Evolutionary conservation across 2,113 vertebrate species (phyloP).

Genomic region (Pedetes capensis): DNA sequence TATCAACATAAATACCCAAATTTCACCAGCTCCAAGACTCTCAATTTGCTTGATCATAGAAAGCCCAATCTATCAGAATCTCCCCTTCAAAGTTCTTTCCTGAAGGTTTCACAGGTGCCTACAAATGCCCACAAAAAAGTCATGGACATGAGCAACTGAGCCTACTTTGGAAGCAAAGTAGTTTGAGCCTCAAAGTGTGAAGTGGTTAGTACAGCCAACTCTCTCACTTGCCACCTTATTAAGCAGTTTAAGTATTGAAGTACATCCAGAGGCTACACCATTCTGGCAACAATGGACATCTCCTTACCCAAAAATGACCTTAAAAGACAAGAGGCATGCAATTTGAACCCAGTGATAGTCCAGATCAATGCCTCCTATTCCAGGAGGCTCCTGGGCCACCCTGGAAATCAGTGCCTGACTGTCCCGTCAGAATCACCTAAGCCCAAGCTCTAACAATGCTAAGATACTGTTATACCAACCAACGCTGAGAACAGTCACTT

Average conservation of each 20-base stretch:
- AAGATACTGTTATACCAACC: not conserved
- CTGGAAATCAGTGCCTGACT: not conserved
- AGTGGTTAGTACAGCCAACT: not conserved
- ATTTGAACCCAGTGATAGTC: not conserved
- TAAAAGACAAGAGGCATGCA: not conserved
- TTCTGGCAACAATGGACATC: not conserved
- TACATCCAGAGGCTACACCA: not conserved
- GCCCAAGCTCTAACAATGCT: not conserved
- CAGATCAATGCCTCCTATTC: not conserved
- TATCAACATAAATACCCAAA: not conserved
- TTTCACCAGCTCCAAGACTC: not conserved
- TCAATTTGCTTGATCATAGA: not conserved
- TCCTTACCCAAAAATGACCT: not conserved
- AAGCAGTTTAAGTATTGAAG: not conserved
- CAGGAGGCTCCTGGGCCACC: not conserved
- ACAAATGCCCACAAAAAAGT: not conserved
- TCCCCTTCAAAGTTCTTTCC: slow-evolving; percentile 1
- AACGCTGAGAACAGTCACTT: not conserved
- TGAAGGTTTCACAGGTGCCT: not conserved
- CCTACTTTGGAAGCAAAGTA: not conserved
- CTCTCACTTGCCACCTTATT: not conserved
- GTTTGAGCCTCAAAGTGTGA: not conserved
- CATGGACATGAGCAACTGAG: not conserved
- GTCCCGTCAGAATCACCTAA: not conserved
- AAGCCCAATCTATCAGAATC: not conserved